A percentile compares a stretch with the other conserved stretches of the same genome.
These are phyloP conservation scores for Apodemus sylvaticus DNA, from an alignment of 2,113 vertebrate genomes.

Conservation along the genomic window DNA sequence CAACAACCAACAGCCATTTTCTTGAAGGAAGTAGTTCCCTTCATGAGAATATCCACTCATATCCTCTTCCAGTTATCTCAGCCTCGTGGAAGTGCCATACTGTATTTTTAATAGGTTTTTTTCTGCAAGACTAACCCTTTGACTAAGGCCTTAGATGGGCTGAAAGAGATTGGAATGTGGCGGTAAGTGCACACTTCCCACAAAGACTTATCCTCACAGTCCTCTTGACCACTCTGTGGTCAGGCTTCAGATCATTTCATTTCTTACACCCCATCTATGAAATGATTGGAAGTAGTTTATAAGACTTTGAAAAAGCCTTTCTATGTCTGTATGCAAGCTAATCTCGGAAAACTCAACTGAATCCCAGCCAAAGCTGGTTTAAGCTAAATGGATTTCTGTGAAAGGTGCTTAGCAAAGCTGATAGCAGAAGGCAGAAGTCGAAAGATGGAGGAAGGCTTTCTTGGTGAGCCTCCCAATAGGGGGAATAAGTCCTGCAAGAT, in stretches of 20 bases:
- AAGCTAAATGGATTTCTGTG: slow-evolving; percentile 40
- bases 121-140: background rate
- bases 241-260: slow-evolving; percentile 21
- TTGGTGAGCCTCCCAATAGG: background rate
- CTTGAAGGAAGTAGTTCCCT: background rate
- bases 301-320: slow-evolving; percentile 16
- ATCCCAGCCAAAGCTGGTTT: slow-evolving; percentile 3
- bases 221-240: background rate
- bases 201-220: slow-evolving; percentile 31
- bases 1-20: slow-evolving; percentile 20
- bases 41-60: background rate
- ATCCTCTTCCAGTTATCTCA: background rate
- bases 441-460: background rate
- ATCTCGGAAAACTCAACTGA: slow-evolving; percentile 39
- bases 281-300: slow-evolving; percentile 28
- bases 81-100: background rate
- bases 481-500: background rate
- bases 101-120: background rate
- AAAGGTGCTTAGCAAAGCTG: background rate
- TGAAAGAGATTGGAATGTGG: background rate
- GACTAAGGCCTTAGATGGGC: background rate
- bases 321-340: background rate
- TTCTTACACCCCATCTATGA: background rate
- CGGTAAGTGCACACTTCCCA: background rate
- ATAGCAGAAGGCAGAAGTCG: background rate